Percentiles rank a stretch among this genome's conserved stretches.
Evolutionary conservation across 2,888 invertebrate genomes (phyloP).

Genomic region (Drosophila subquinaria): DNA sequence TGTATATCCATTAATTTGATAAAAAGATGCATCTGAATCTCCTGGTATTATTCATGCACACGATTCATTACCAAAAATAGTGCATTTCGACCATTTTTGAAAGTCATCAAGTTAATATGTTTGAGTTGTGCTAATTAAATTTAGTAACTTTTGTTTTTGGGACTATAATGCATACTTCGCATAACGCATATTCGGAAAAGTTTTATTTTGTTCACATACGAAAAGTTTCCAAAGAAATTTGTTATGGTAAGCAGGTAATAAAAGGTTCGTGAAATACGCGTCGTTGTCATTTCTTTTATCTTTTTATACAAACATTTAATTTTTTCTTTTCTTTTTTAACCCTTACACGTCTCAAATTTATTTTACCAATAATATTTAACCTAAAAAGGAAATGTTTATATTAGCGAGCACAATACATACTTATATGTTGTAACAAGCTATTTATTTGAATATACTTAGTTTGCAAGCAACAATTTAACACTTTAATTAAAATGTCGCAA

Average conservation of each 20-base stretch:
- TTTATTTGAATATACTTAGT: neutral
- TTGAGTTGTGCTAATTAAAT: slow-evolving; percentile 10
- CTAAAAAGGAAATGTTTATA: too few species aligned
- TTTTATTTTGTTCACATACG: neutral
- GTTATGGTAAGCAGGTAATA: slow-evolving; percentile 1
- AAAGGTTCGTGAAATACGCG: neutral
- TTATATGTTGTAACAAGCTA: neutral
- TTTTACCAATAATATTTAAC: neutral
- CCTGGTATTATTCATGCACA: too few species aligned
- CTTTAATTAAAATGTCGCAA: neutral
- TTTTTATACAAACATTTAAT: neutral
- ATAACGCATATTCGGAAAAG: neutral
- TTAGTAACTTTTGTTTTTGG: neutral
- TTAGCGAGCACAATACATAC: neutral
- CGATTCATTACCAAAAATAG: too few species aligned
- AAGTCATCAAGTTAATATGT: neutral
- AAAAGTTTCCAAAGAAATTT: slow-evolving; percentile 3
- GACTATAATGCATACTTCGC: neutral
- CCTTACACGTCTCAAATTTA: neutral
- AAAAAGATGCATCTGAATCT: too few species aligned
- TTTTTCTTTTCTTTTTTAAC: neutral
- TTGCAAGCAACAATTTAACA: neutral
- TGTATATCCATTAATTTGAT: too few species aligned
- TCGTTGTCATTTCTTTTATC: neutral
- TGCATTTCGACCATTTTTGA: too few species aligned